Percentiles rank a stretch among this genome's conserved stretches.
phyloP scores from a whole-genome alignment of 2,797 vertebrate genomes.

The Rachycentron canadum region DNA sequence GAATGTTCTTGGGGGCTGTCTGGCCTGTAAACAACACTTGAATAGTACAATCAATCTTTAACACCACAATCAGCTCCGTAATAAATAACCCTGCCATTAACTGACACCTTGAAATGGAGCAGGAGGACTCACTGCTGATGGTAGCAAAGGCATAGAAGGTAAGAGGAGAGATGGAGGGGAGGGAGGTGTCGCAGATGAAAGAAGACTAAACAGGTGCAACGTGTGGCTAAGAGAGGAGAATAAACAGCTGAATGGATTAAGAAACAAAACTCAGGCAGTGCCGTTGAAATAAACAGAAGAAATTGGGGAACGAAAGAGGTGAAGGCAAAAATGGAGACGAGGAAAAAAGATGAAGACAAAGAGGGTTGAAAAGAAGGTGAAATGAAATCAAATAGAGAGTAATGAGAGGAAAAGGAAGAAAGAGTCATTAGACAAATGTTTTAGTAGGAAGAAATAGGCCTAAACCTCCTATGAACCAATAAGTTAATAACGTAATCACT shows the following conservation, averaged over 20 bases:
- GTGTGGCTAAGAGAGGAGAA: neutral
- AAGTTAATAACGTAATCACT: constrained; percentile 21
- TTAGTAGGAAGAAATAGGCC: constrained; percentile 17
- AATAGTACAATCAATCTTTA: constrained; percentile 62
- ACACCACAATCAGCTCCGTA: constrained; percentile 47
- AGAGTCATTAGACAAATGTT: constrained; percentile 35
- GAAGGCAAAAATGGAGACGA: neutral
- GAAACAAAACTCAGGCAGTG: neutral
- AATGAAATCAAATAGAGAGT: neutral
- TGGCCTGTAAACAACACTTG: constrained; percentile 49
- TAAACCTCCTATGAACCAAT: neutral
- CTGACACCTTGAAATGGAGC: constrained; percentile 14
- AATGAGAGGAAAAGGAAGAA: constrained; percentile 12
- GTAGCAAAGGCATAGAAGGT: neutral
- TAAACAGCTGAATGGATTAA: neutral
- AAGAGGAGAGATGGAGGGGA: neutral
- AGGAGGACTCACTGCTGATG: constrained; percentile 2
- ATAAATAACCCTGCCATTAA: constrained; percentile 44
- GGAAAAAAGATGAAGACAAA: neutral
- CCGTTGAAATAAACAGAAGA: neutral
- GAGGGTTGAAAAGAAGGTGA: neutral
- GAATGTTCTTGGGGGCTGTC: neutral
- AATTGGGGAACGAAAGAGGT: neutral
- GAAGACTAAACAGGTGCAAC: neutral
- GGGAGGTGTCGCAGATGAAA: neutral